Percentiles rank a stretch among this genome's conserved stretches.
These are phyloP conservation scores for Meda fulgida DNA, from an alignment of 2,797 vertebrate species.

Conservation along the genomic window DNA sequence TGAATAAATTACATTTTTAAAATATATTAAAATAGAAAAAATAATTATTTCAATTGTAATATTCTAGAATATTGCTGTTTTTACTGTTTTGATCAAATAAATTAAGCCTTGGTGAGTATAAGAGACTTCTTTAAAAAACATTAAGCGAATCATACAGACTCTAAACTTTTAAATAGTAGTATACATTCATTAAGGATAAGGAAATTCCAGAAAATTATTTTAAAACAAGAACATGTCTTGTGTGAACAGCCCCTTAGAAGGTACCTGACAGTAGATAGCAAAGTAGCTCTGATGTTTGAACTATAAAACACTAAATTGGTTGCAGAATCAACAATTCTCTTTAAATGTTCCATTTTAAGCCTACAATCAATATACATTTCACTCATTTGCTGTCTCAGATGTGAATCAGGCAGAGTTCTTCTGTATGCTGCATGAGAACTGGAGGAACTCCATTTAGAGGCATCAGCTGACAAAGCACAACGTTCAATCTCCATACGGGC, in stretches of 20 bases:
- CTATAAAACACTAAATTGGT: background rate
- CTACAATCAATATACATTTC: background rate
- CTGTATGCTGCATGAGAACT: slow-evolving; percentile 16
- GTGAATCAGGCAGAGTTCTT: background rate
- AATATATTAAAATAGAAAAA: background rate
- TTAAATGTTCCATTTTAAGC: slow-evolving; percentile 8
- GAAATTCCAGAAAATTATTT: background rate
- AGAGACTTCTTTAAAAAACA: background rate
- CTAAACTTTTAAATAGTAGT: background rate
- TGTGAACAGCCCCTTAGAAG: background rate
- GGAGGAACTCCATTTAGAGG: background rate
- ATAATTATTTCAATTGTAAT: background rate
- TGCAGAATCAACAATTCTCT: background rate
- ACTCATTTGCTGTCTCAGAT: background rate
- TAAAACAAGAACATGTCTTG: background rate
- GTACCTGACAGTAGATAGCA: background rate
- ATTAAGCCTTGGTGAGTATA: background rate
- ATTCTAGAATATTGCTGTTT: background rate
- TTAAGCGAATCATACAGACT: background rate
- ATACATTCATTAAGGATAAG: background rate
- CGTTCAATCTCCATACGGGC: slow-evolving; percentile 41
- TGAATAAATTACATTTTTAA: background rate
- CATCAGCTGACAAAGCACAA: slow-evolving; percentile 28
- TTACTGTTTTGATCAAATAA: background rate
- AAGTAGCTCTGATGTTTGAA: background rate